Conservation (phyloP, 2,888 invertebrate genomes). For the Lasioglossum villosulum region DNA sequence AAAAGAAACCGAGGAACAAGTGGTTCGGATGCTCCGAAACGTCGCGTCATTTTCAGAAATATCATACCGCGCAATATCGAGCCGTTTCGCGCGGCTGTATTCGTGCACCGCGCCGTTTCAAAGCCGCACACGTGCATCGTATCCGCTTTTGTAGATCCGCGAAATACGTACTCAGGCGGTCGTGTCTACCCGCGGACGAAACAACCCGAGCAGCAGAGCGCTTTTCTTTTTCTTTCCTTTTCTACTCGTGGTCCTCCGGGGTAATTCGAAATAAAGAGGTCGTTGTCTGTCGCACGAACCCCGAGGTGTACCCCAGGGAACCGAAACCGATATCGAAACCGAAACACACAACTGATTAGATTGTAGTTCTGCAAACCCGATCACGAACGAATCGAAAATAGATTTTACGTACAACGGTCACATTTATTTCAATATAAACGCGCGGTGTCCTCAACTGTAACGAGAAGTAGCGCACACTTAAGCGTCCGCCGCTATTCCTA, state of each 20-base stretch:
- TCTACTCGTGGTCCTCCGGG: constrained; percentile 11
- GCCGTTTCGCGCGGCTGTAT: background rate
- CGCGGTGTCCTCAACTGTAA: background rate
- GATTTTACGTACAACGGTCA: background rate
- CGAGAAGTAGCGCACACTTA: background rate
- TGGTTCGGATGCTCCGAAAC: constrained; percentile 48
- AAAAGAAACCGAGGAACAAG: constrained; percentile 13
- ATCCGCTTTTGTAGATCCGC: constrained; percentile 18
- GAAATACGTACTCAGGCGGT: constrained; percentile 40
- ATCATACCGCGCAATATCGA: constrained; percentile 46
- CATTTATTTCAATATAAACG: background rate
- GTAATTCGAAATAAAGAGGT: constrained; percentile 3
- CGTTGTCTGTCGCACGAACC: constrained; percentile 10
- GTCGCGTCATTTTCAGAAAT: constrained; percentile 71
- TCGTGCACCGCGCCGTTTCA: background rate
- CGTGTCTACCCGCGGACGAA: constrained; percentile 21
- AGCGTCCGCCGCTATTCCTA: background rate
- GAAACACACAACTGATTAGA: background rate
- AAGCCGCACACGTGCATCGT: constrained; percentile 16
- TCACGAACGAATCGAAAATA: background rate
- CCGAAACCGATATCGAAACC: constrained; percentile 6
- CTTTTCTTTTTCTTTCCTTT: constrained; percentile 7
- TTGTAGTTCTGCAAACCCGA: background rate
- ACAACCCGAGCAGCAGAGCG: constrained; percentile 15
- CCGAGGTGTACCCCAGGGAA: constrained; percentile 9